phyloP scores from a whole-genome alignment of 2,113 vertebrate species.

The Lathamus discolor region DNA sequence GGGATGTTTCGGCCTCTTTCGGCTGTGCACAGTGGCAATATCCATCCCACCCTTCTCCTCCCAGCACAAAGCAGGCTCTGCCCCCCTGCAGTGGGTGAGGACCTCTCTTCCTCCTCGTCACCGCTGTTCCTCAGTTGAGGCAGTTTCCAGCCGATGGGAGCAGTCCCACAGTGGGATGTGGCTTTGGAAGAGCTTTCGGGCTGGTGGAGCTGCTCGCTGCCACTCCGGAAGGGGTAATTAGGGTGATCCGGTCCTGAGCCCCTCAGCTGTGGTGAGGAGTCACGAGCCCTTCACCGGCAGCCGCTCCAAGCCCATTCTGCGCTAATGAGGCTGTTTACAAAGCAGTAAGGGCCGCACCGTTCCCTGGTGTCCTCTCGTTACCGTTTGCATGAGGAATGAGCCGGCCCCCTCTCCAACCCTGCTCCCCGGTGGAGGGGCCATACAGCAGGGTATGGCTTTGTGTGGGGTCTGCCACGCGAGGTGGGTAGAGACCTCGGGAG shows the following conservation, averaged over 20 bases:
- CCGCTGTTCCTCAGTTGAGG: not conserved
- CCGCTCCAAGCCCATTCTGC: constrained; percentile 35
- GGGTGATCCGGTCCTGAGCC: constrained; percentile 22
- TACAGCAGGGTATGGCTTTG: not conserved
- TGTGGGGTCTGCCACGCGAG: not conserved
- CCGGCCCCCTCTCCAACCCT: not conserved
- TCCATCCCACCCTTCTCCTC: not conserved
- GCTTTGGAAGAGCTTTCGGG: not conserved
- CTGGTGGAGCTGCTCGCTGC: not conserved
- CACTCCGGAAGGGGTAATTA: not conserved
- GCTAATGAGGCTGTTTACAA: constrained; percentile 64
- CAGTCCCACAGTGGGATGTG: fast-evolving
- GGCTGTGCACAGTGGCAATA: not conserved
- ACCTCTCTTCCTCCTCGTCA: not conserved
- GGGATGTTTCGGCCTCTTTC: not conserved
- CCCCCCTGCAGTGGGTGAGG: not conserved
- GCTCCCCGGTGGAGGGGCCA: not conserved
- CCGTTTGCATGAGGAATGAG: constrained; percentile 25
- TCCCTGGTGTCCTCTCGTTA: constrained; percentile 44
- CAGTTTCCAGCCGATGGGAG: not conserved
- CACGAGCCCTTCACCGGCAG: constrained; percentile 22
- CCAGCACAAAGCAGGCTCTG: not conserved
- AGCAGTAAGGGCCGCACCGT: constrained; percentile 1
- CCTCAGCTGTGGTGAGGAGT: not conserved
- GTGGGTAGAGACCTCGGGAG: not conserved